Evolutionary conservation across 2,797 vertebrate species (phyloP).

Genomic region (Harpagifer antarcticus): DNA sequence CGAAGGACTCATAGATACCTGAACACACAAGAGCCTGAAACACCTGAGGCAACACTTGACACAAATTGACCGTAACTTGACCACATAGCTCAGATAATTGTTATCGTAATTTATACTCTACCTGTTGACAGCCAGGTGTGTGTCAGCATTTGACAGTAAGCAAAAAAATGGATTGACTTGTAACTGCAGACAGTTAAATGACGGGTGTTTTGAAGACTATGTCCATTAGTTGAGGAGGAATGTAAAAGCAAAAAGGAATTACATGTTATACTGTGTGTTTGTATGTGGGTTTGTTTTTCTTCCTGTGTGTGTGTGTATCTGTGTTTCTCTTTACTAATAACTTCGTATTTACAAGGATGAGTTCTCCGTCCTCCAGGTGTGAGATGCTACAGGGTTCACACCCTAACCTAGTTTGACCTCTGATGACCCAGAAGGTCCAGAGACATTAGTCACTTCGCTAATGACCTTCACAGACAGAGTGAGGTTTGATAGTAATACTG

Average conservation of each 20-base stretch:
- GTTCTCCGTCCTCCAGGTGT: conserved; percentile 50
- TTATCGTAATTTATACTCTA: conserved; percentile 58
- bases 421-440: conserved; percentile 48
- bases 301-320: background rate
- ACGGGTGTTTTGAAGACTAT: conserved; percentile 11
- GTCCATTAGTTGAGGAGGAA: background rate
- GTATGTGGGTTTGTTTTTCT: background rate
- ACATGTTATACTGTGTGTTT: background rate
- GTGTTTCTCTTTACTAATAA: conserved; percentile 25
- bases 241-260: background rate
- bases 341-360: conserved; percentile 27
- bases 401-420: conserved; percentile 53
- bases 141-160: conserved; percentile 27
- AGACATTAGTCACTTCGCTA: conserved; percentile 59
- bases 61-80: conserved; percentile 57
- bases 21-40: conserved; percentile 22
- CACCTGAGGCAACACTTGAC: conserved; percentile 55
- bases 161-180: conserved; percentile 14
- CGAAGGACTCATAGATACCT: conserved; percentile 1
- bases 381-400: background rate
- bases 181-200: conserved; percentile 22
- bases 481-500: conserved; percentile 5
- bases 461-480: conserved; percentile 64
- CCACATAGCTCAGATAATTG: conserved; percentile 46
- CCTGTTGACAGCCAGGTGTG: conserved; percentile 71